Base-by-base conservation (phyloP, 2,888 invertebrate genomes). In the Nephrocerus scutellatus region DNA sequence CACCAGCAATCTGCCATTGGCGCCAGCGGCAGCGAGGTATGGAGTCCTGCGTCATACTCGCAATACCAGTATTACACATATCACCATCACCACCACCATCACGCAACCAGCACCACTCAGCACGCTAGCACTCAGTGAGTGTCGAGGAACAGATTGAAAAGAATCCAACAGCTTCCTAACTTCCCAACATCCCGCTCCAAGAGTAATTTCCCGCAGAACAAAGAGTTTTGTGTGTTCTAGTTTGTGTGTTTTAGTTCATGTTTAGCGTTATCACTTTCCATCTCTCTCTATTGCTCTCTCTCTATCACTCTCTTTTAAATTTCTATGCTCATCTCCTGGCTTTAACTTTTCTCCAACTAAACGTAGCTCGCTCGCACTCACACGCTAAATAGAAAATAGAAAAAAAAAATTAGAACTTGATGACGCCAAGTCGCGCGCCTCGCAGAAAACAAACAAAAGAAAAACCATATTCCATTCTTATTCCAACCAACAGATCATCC, bases 1-100 rank as follows among this genome's bases (percentile, higher is more conserved):
- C 50, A 46, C 22, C 48, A 62, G 43, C 65, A 63, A 52, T 70
- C 70, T 56, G 70, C 66, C 50, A 66, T 66, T 55, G 68, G 69
- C 43, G 47, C 49, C 58, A 66, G 68, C 68, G 71, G 72, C 68
- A 70, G 72, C 71, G 77, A 77, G 76, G 77, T 77, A 77, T 77
- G 76, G 69, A 62, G 65, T 60, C 66, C 69, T 50, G 68, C 68
- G 54, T 61, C 66, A 49, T 69, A 75, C 70, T 72, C 74, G 67
- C 73, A 75, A 71, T 76, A 76, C 70, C 63, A 63, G 59, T 76
- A 77, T 73, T 77, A 76, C 73, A 77, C 76, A 72, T 73, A 75
- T 64, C 75, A 76, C 70, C 75, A 76, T 72, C 76, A 75, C 64
- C 63, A 61, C 41, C 57, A 57, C 48, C 54, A 54, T 43, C 63